These are phyloP conservation scores for Drosophila seguyi DNA, from an alignment of 1,140 invertebrate species.

Conservation along the genomic window DNA sequence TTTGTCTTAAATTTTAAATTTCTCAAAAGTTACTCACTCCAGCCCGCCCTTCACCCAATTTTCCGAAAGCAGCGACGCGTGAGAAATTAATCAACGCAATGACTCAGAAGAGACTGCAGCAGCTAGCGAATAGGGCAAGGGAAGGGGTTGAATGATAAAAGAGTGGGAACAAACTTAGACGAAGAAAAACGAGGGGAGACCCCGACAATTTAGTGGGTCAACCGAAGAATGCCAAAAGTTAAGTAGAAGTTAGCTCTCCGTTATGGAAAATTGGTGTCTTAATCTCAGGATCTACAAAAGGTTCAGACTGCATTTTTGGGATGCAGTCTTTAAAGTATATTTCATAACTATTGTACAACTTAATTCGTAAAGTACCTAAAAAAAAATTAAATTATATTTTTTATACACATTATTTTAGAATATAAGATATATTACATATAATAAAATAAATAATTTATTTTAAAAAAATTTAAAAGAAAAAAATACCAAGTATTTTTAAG, in stretches of 20 bases:
- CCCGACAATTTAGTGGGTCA: constrained; percentile 13
- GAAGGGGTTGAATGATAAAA: constrained; percentile 12
- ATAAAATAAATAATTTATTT: too few relatives aligned
- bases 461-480: too few relatives aligned
- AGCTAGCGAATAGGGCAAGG: neutral
- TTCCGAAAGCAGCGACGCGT: constrained; percentile 24
- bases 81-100: constrained; percentile 45
- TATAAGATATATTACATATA: too few relatives aligned
- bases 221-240: constrained; percentile 10
- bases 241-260: neutral
- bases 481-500: too few relatives aligned
- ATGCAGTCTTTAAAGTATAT: too few relatives aligned
- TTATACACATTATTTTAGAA: too few relatives aligned
- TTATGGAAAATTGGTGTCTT: neutral
- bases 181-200: constrained; percentile 1
- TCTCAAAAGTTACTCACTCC: constrained; percentile 23
- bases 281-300: neutral
- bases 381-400: too few relatives aligned
- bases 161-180: neutral
- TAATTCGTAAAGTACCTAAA: too few relatives aligned
- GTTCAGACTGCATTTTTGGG: neutral
- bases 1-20: constrained; percentile 10
- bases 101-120: constrained; percentile 32
- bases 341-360: too few relatives aligned
- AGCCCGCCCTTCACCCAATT: constrained; percentile 44